Evolutionary conservation across 2,888 invertebrate species (phyloP).

Genomic region (Mimumesa dahlbomi): DNA sequence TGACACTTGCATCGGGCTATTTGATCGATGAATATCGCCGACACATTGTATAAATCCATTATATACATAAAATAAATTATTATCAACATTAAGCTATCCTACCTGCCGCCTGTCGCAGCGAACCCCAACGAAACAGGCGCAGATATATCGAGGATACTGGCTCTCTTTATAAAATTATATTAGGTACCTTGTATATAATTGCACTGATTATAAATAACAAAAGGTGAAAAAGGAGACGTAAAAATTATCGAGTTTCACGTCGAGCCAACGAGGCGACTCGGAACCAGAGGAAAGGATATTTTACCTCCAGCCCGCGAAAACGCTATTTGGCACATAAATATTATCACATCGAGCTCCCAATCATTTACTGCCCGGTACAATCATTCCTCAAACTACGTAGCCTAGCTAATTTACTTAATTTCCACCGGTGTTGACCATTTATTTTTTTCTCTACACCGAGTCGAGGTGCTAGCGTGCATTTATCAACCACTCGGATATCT

Average conservation of each 20-base stretch:
- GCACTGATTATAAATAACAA: slow-evolving; percentile 79
- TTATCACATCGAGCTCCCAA: slow-evolving; percentile 77
- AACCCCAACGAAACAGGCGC: slow-evolving; percentile 62
- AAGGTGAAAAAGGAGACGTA: slow-evolving; percentile 66
- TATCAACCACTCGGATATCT: slow-evolving; percentile 2
- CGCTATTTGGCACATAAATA: slow-evolving; percentile 80
- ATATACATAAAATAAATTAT: slow-evolving; percentile 80
- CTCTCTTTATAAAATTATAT: slow-evolving; percentile 80
- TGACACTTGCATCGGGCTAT: slow-evolving; percentile 65
- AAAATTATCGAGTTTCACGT: slow-evolving; percentile 67
- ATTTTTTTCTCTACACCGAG: slow-evolving; percentile 9
- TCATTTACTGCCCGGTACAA: slow-evolving; percentile 59
- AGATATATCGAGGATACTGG: slow-evolving; percentile 78
- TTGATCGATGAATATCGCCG: slow-evolving; percentile 65
- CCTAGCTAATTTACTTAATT: slow-evolving; percentile 27
- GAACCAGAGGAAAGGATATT: slow-evolving; percentile 53
- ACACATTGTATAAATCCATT: slow-evolving; percentile 77
- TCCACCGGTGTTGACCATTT: slow-evolving; percentile 25
- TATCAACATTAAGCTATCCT: slow-evolving; percentile 79
- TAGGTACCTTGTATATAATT: slow-evolving; percentile 79
- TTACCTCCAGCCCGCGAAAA: slow-evolving; percentile 69
- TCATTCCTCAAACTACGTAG: slow-evolving; percentile 30
- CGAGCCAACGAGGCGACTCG: slow-evolving; percentile 72
- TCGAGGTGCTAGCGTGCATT: slow-evolving; percentile 22
- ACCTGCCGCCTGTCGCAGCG: slow-evolving; percentile 66